Evolutionary conservation across 2,888 invertebrate genomes (phyloP), one percentile per base, ranked within the genome.

Genomic region (Drosophila longiperda): DNA sequence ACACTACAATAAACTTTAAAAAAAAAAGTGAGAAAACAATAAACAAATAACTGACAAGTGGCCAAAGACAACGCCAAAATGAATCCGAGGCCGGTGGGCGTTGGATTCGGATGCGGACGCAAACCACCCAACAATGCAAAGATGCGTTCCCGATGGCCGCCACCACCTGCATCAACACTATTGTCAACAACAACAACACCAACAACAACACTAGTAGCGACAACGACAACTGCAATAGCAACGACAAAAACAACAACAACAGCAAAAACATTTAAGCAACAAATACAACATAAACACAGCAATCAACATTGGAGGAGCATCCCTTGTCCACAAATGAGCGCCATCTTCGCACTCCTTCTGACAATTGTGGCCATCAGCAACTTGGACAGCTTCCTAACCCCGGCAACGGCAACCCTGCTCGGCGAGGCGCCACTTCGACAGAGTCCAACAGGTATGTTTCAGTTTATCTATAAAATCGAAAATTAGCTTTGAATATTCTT

Each of bases 71-170:
- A 64, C 69, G 62, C 75, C 77, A 89, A 82, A 82, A 92, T 92
- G 92, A 90, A 91, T 92, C 91, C 91, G 81, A 87, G 78, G 91
- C 92, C 92, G 79, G 79, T 89, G 87, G 92, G 90, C 89, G 90
- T 91, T 91, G 92, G 92, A 91, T 92, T 91, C 92, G 82, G 79
- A 64, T 71, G 75, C 83, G 89, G 89, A 80, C 89, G 80, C 80
- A 87, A 87, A 78, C 83, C 82, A 60, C 78, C 82, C 60, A 87
- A 78, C 63, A 83, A 75, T 53, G 71, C 79, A 29, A 89, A 76
- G 70, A 83, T 78, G 78, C 87, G 78, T 52, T 89, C 71, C 32
- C 86, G 80, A 52, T 75, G 69, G 80, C 78, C 71, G 59, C 52
- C 73, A 68, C 61, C 78, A 62, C 11, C 48, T 55, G 40, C 12